Evolutionary conservation across 2,888 invertebrate species (phyloP).

Genomic region (Tachina fera): DNA sequence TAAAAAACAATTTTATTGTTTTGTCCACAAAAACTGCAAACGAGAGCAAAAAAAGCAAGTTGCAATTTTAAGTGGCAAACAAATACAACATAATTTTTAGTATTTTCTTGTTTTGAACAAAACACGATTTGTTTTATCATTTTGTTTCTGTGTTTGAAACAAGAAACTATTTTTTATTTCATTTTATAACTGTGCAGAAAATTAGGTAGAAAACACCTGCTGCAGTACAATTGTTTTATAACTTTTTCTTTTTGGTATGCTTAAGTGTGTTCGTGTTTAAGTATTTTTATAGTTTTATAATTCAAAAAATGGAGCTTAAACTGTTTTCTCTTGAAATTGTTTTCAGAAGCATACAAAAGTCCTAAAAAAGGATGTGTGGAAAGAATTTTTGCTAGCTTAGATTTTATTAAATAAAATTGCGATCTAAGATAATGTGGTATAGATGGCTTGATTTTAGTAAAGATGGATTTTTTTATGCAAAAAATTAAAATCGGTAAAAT

Average conservation of each 20-base stretch:
- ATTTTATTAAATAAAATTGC: too few species aligned
- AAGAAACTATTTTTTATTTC: slow-evolving; percentile 45
- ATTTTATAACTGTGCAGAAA: slow-evolving; percentile 54
- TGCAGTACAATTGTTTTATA: slow-evolving; percentile 62
- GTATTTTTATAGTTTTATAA: slow-evolving; percentile 46
- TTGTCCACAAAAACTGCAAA: slow-evolving; percentile 44
- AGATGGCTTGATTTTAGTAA: too few species aligned
- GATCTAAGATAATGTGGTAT: too few species aligned
- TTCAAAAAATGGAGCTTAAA: slow-evolving; percentile 20
- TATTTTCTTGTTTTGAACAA: slow-evolving; percentile 24
- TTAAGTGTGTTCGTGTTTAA: slow-evolving; percentile 25
- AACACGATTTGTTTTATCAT: slow-evolving; percentile 61
- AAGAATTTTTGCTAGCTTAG: too few species aligned
- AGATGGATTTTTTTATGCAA: too few species aligned
- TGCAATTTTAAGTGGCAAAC: slow-evolving; percentile 53
- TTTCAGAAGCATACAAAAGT: background rate
- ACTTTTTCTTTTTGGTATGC: slow-evolving; percentile 42
- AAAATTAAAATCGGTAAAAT: too few species aligned
- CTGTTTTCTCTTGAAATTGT: slow-evolving; percentile 13
- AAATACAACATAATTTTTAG: slow-evolving; percentile 28
- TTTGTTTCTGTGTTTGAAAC: slow-evolving; percentile 47
- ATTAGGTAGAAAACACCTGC: slow-evolving; percentile 65
- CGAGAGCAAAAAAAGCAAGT: slow-evolving; percentile 19
- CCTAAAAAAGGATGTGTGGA: too few species aligned
- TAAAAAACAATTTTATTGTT: slow-evolving; percentile 51